Percentiles rank a stretch among this genome's conserved stretches.
Conservation (phyloP, 2,888 invertebrate genomes). For the Agriopis leucophaearia region DNA sequence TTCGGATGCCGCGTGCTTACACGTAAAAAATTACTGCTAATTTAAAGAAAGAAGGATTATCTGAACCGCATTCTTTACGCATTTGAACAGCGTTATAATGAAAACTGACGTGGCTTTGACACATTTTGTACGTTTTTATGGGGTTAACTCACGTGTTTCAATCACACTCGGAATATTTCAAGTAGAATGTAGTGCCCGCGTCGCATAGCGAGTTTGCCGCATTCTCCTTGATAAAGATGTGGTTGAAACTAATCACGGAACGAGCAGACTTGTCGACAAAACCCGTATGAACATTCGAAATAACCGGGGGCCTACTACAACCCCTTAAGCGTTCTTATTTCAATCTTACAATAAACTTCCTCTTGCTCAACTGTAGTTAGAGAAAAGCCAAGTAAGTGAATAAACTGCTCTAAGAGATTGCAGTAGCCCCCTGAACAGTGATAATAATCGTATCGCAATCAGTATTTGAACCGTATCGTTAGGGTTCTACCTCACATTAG, state of each 20-base stretch:
- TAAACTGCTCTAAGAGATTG: not conserved
- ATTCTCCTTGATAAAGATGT: not conserved
- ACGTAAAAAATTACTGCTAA: slow-evolving; percentile 1
- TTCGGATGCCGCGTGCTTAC: slow-evolving; percentile 22
- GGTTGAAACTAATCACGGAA: not conserved
- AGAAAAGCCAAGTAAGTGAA: not conserved
- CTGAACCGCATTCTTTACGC: slow-evolving; percentile 22
- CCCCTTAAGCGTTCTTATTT: not conserved
- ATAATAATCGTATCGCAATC: slow-evolving; percentile 46
- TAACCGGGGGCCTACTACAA: not conserved
- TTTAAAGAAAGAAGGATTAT: slow-evolving; percentile 30
- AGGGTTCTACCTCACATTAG: slow-evolving; percentile 63
- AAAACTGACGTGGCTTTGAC: not conserved
- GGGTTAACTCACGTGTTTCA: too few relatives aligned
- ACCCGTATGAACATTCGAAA: not conserved
- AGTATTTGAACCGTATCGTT: slow-evolving; percentile 54
- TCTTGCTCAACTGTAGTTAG: slow-evolving; percentile 1
- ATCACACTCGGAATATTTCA: not conserved
- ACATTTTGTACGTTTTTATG: slow-evolving; percentile 1
- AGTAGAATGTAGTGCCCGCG: not conserved
- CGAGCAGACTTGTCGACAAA: not conserved
- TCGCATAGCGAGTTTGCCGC: not conserved
- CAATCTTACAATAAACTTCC: not conserved
- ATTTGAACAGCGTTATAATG: slow-evolving; percentile 17
- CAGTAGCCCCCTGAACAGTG: slow-evolving; percentile 3